Evolutionary conservation across 2,113 vertebrate species (phyloP).

Genomic region (Microtus pennsylvanicus): DNA sequence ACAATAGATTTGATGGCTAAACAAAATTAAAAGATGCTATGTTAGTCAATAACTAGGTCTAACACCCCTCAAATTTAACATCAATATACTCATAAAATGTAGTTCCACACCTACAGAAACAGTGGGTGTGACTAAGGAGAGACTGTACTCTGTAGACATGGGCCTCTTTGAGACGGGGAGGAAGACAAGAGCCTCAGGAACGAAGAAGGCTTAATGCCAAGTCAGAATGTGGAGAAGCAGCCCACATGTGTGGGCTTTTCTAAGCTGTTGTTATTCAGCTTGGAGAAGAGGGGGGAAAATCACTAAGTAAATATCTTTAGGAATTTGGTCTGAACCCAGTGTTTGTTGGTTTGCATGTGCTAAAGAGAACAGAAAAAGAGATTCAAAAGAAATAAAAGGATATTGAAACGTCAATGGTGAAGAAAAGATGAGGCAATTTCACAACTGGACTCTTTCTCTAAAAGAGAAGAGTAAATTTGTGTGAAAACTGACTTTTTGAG

Average conservation of each 20-base stretch:
- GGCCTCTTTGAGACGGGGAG: constrained; percentile 53
- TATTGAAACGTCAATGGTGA: constrained; percentile 85
- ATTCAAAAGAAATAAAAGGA: constrained; percentile 84
- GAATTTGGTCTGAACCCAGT: constrained; percentile 66
- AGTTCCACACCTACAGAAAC: constrained; percentile 60
- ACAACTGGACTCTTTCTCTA: constrained; percentile 74
- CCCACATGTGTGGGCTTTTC: constrained; percentile 47
- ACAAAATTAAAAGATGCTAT: background rate
- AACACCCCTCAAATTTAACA: background rate
- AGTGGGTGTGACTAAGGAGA: constrained; percentile 70
- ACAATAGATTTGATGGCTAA: background rate
- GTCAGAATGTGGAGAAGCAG: constrained; percentile 63
- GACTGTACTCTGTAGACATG: constrained; percentile 55
- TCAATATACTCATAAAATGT: background rate
- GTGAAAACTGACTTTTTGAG: constrained; percentile 79
- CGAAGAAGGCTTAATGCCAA: constrained; percentile 44
- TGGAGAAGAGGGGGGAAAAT: background rate
- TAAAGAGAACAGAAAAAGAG: constrained; percentile 68
- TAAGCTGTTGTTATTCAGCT: constrained; percentile 73
- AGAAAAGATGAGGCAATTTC: constrained; percentile 81
- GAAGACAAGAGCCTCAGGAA: constrained; percentile 55
- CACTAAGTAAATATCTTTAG: constrained; percentile 65
- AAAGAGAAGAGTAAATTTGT: constrained; percentile 75
- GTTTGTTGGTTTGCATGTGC: constrained; percentile 76
- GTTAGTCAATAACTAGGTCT: background rate